Conservation (phyloP, 2,113 vertebrate genomes). For the Tautogolabrus adspersus region DNA sequence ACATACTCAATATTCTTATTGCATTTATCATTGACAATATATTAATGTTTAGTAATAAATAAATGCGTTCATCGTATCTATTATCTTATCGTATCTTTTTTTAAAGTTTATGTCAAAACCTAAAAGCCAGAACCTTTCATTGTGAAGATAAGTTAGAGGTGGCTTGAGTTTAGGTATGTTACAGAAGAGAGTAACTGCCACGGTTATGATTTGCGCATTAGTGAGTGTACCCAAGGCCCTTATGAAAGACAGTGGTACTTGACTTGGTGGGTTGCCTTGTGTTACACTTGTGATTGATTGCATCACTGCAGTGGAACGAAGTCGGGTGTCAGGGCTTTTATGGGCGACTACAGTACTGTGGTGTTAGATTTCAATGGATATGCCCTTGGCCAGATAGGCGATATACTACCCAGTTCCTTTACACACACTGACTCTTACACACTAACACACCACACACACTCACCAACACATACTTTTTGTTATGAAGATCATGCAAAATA, state of each 20-base stretch:
- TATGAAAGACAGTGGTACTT: conserved; percentile 15
- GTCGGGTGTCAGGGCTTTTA: conserved; percentile 73
- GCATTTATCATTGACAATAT: too few relatives aligned
- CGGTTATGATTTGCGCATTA: conserved; percentile 10
- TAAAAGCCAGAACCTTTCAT: background rate
- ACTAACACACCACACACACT: conserved; percentile 9
- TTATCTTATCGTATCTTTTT: too few relatives aligned
- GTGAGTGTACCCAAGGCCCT: conserved; percentile 26
- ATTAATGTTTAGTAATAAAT: too few relatives aligned
- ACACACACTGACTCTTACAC: conserved; percentile 25
- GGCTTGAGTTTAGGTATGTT: background rate
- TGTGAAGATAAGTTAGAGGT: background rate
- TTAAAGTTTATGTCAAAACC: too few relatives aligned
- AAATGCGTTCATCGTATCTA: too few relatives aligned
- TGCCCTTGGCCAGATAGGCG: conserved; percentile 76
- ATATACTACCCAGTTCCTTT: conserved; percentile 36
- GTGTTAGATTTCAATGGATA: conserved; percentile 76
- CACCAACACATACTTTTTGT: background rate
- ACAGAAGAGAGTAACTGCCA: background rate
- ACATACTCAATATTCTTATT: too few relatives aligned
- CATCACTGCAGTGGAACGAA: conserved; percentile 78
- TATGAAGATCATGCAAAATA: background rate
- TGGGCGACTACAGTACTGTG: conserved; percentile 63
- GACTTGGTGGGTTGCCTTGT: conserved; percentile 51
- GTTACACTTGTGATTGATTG: conserved; percentile 74